These are phyloP conservation scores for Eustalomyia histrio DNA, from an alignment of 2,888 invertebrate genomes.

Conservation along the genomic window DNA sequence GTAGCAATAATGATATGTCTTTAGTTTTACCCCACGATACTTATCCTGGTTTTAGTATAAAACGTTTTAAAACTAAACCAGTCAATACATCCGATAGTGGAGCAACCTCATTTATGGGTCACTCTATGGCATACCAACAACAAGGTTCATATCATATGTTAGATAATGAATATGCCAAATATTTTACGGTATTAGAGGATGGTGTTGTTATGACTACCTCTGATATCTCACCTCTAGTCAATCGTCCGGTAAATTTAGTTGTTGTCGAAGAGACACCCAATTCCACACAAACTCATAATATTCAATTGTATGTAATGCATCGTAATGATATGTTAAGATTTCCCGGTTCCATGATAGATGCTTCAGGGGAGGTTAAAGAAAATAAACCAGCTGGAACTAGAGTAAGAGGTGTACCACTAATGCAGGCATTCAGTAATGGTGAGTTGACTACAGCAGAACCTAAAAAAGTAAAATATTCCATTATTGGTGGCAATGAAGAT, in stretches of 20 bases:
- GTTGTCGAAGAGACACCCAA: conserved; percentile 91
- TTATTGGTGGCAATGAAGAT: conserved; percentile 88
- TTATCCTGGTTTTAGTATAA: conserved; percentile 92
- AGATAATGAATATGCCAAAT: conserved; percentile 90
- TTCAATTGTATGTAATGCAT: conserved; percentile 91
- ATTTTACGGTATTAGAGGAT: conserved; percentile 92
- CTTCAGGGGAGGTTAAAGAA: conserved; percentile 87
- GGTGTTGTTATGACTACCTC: conserved; percentile 95
- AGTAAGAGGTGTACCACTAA: conserved; percentile 85
- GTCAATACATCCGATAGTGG: conserved; percentile 63
- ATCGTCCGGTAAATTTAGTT: conserved; percentile 89
- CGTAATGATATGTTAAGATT: conserved; percentile 90
- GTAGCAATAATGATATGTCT: conserved; percentile 75
- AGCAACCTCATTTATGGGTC: neutral
- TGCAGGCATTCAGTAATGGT: conserved; percentile 86
- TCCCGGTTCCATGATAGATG: conserved; percentile 82
- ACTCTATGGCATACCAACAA: conserved; percentile 44
- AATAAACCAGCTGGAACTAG: conserved; percentile 87
- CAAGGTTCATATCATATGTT: conserved; percentile 83
- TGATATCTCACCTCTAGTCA: conserved; percentile 89
- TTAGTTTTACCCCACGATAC: conserved; percentile 92
- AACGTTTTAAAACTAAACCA: conserved; percentile 84
- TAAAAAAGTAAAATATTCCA: conserved; percentile 86
- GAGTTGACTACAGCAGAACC: conserved; percentile 68
- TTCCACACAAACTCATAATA: conserved; percentile 88